These are phyloP conservation scores for Epirrhoe alternata DNA, from an alignment of 2,888 invertebrate species.

Conservation along the genomic window DNA sequence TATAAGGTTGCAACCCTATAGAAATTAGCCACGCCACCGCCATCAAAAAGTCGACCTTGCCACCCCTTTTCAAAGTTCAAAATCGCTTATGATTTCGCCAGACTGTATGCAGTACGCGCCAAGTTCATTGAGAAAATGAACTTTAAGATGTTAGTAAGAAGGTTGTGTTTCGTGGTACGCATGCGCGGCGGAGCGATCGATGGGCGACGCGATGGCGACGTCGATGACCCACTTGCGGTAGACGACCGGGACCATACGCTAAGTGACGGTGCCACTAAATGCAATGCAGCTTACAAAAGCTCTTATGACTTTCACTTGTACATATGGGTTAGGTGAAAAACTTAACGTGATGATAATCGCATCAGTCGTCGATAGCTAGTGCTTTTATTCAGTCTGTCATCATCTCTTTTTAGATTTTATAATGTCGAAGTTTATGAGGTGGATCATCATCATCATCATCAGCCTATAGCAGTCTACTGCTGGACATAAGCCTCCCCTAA, in stretches of 20 bases:
- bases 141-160: slow-evolving; percentile 40
- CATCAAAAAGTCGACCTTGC: slow-evolving; percentile 12
- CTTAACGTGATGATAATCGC: not conserved
- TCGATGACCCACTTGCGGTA: slow-evolving; percentile 72
- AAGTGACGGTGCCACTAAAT: slow-evolving; percentile 21
- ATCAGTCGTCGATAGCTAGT: not conserved
- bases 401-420: not conserved
- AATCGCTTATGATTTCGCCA: slow-evolving; percentile 1
- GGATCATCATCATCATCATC: no score
- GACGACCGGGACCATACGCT: slow-evolving; percentile 30
- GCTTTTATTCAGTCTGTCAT: not conserved
- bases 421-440: not conserved
- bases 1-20: slow-evolving; percentile 30
- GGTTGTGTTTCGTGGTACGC: slow-evolving; percentile 54
- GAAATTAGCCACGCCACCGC: slow-evolving; percentile 9
- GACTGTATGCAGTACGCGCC: slow-evolving; percentile 21
- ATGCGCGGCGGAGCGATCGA: slow-evolving; percentile 74
- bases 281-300: slow-evolving; percentile 13
- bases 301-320: slow-evolving; percentile 6
- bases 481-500: no score
- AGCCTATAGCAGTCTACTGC: no score
- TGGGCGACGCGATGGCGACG: slow-evolving; percentile 71
- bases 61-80: slow-evolving; percentile 6
- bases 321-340: not conserved
- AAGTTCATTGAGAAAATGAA: slow-evolving; percentile 40